These are phyloP conservation scores for Forpus xanthops DNA, from an alignment of 2,797 vertebrate genomes.

Conservation along the genomic window DNA sequence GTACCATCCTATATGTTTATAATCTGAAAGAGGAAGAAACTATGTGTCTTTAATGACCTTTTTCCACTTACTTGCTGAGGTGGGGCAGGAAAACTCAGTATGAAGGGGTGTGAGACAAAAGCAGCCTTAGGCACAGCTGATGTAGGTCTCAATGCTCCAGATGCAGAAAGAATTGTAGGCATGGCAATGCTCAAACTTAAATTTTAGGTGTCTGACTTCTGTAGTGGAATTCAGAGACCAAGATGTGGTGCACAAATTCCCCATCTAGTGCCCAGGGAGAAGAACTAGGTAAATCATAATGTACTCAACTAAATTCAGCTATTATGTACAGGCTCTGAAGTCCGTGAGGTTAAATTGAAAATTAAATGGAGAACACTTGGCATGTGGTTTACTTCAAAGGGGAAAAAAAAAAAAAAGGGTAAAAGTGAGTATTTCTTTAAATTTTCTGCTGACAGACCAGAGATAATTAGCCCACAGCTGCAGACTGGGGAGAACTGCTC, in stretches of 20 bases:
- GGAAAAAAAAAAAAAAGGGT: neutral
- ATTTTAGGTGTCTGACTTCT: neutral
- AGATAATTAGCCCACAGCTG: conserved; percentile 64
- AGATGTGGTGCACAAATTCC: neutral
- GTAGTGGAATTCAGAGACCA: neutral
- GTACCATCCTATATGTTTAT: neutral
- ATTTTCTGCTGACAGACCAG: conserved; percentile 44
- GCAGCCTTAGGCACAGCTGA: neutral
- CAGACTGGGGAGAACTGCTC: conserved; percentile 13
- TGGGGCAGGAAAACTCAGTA: neutral
- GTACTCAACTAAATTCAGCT: neutral
- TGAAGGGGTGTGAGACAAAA: neutral
- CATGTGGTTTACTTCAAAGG: conserved; percentile 20
- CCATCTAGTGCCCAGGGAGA: neutral
- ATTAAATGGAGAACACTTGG: neutral
- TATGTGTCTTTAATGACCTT: neutral
- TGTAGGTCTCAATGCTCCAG: neutral
- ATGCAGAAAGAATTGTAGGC: neutral
- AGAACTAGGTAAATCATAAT: neutral
- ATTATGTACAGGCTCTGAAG: conserved; percentile 8
- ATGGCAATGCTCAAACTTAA: neutral
- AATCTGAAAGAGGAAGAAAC: neutral
- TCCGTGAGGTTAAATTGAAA: neutral
- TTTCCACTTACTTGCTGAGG: neutral
- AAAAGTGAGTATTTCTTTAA: conserved; percentile 50